Conservation (phyloP, 2,113 vertebrate genomes). For the Leucoraja erinaceus region DNA sequence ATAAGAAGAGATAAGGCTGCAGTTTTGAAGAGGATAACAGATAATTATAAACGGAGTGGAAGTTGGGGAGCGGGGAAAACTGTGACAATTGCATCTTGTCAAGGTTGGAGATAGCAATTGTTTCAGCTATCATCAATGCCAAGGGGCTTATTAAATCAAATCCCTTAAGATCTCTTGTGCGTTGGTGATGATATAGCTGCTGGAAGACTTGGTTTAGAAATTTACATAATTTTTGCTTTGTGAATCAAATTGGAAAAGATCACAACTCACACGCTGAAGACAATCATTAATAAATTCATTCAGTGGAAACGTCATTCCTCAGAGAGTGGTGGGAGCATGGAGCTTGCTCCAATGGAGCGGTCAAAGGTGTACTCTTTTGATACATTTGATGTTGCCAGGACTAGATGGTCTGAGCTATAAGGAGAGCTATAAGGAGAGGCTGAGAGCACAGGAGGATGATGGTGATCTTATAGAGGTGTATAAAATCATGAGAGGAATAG, state of each 20-base stretch:
- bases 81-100: not conserved
- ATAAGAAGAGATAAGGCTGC: not conserved
- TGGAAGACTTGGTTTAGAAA: not conserved
- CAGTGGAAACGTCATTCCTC: no score
- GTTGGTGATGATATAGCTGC: not conserved
- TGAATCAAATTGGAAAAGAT: not conserved
- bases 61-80: no score
- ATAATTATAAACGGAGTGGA: not conserved
- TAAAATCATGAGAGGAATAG: no score
- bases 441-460: no score
- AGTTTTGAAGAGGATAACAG: not conserved
- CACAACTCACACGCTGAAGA: not conserved
- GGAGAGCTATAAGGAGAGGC: no score
- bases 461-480: no score
- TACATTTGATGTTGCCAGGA: no score
- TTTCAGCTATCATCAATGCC: not conserved
- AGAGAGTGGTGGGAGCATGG: no score
- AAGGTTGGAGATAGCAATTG: not conserved
- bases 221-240: not conserved
- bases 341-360: no score
- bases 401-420: no score
- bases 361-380: no score
- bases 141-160: not conserved
- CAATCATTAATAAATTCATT: not conserved
- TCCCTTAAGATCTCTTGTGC: not conserved